A percentile compares a stretch with the other conserved stretches of the same genome.
phyloP scores from a whole-genome alignment of 2,888 invertebrate genomes.

The Ganaspis brasiliensis region DNA sequence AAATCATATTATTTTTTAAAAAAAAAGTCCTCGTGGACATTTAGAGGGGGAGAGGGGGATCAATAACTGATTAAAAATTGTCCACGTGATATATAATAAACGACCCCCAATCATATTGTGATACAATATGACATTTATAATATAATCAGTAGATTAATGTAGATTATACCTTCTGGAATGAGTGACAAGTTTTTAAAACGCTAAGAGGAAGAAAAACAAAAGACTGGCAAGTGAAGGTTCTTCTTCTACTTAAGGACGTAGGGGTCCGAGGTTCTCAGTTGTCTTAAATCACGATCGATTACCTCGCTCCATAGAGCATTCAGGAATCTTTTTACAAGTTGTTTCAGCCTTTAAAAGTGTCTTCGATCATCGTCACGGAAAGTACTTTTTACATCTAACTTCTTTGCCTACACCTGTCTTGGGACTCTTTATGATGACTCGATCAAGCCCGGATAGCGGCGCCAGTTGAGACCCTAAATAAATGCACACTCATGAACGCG shows the following conservation, averaged over 20 bases:
- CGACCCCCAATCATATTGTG: no score
- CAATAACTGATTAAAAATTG: no score
- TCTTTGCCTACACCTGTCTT: slow-evolving; percentile 2
- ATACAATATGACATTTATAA: no score
- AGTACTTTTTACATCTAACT: background rate
- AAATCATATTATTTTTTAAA: no score
- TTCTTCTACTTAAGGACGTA: background rate
- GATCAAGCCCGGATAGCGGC: slow-evolving; percentile 57
- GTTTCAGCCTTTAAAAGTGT: slow-evolving; percentile 56
- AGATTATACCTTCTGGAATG: no score
- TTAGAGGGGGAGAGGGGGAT: no score
- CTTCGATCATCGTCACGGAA: slow-evolving; percentile 58
- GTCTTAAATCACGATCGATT: slow-evolving; percentile 63
- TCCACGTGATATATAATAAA: no score
- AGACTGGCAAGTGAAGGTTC: background rate
- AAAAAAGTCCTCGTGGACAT: no score
- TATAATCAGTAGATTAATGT: no score
- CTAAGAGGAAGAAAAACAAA: slow-evolving; percentile 11
- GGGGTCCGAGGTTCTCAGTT: slow-evolving; percentile 38
- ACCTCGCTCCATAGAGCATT: slow-evolving; percentile 53
- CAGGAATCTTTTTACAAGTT: slow-evolving; percentile 66
- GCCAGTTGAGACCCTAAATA: slow-evolving; percentile 43
- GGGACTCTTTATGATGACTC: slow-evolving; percentile 52
- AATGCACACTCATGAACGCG: slow-evolving; percentile 52
- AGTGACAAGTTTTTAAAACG: slow-evolving; percentile 8